Percentiles rank a stretch among this genome's conserved stretches.
phyloP scores from a whole-genome alignment of 2,797 vertebrate genomes.

The Hipposideros larvatus region DNA sequence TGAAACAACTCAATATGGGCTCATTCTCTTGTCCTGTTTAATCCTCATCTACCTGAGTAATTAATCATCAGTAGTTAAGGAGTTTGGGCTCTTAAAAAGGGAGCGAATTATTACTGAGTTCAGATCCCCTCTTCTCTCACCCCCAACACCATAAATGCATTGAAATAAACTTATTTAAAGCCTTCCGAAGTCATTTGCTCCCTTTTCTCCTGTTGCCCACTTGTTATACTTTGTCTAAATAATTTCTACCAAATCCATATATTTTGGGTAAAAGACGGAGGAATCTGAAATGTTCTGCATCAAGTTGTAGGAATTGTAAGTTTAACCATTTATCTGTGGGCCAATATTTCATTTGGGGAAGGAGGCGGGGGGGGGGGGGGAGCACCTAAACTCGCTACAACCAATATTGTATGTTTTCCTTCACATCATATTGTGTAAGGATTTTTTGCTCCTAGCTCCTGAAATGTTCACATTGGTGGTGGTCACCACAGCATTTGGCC shows the following conservation, averaged over 20 bases:
- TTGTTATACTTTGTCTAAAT: slow-evolving; percentile 18
- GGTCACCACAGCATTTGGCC: background rate
- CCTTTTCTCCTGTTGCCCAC: background rate
- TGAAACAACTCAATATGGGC: background rate
- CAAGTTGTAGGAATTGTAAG: background rate
- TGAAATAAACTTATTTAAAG: background rate
- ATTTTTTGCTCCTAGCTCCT: background rate
- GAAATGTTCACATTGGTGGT: background rate
- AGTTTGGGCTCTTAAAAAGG: background rate
- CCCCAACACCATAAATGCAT: background rate
- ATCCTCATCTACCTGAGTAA: background rate
- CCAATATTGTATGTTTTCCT: background rate
- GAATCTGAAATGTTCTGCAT: background rate
- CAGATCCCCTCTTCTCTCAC: no score
- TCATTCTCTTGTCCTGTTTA: background rate
- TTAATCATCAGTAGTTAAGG: background rate
- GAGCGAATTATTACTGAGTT: background rate
- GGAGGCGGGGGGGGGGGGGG: background rate
- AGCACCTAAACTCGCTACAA: background rate
- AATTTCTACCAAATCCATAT: background rate
- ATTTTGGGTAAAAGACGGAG: background rate
- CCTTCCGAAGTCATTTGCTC: background rate
- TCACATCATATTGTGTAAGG: background rate
- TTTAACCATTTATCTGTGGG: background rate
- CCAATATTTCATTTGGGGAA: background rate